phyloP scores from a whole-genome alignment of 2,113 vertebrate genomes.

The Callorhinus ursinus region DNA sequence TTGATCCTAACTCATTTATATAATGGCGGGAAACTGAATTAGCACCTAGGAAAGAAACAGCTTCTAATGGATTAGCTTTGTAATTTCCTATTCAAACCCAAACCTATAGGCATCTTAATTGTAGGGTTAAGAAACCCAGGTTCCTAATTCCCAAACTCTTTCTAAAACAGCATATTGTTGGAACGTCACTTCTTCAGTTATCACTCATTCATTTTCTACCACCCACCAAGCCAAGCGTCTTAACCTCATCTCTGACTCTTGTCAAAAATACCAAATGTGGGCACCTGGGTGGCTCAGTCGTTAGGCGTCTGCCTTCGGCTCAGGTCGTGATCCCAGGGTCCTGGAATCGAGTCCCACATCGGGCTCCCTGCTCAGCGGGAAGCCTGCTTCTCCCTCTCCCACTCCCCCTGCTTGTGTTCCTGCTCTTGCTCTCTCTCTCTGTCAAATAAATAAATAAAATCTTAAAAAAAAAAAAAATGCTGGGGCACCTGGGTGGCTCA shows the following conservation, averaged over 20 bases:
- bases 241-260: background rate
- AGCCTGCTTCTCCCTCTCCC: no score
- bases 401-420: no score
- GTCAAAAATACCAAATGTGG: background rate
- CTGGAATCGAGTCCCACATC: background rate
- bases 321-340: background rate
- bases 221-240: background rate
- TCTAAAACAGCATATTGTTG: background rate
- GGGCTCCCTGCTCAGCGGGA: background rate
- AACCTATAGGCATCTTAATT: background rate
- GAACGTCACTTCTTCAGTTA: background rate
- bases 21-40: background rate
- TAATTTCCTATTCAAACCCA: background rate
- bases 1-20: slow-evolving; percentile 6
- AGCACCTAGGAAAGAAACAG: background rate
- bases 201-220: background rate
- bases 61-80: background rate
- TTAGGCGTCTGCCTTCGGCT: background rate
- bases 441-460: no score
- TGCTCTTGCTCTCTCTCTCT: no score
- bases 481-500: no score
- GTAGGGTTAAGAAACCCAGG: background rate
- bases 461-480: no score
- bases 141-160: background rate
- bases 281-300: no score